phyloP scores from a whole-genome alignment of 2,113 vertebrate species.

The Hippocampus comes region DNA sequence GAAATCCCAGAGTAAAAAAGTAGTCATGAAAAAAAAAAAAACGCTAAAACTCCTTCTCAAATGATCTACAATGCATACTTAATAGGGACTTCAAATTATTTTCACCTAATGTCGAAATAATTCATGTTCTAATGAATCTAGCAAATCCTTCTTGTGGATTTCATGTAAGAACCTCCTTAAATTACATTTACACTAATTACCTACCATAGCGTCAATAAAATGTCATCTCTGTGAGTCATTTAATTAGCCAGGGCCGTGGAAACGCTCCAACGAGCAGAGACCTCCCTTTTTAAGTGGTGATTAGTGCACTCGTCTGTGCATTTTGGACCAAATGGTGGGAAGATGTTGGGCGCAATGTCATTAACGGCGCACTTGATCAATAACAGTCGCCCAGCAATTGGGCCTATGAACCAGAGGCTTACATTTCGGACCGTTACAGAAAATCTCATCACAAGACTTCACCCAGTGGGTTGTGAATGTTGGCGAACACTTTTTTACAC shows the following conservation, averaged over 20 bases:
- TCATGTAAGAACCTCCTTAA: constrained; percentile 6
- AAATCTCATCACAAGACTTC: constrained; percentile 4
- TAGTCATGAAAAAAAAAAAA: no score
- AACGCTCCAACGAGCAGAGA: constrained; percentile 1
- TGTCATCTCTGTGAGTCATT: constrained; percentile 24
- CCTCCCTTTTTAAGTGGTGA: background rate
- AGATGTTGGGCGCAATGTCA: constrained; percentile 7
- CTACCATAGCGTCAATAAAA: constrained; percentile 16
- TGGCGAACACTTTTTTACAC: background rate
- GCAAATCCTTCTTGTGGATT: constrained; percentile 10
- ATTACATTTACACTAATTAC: constrained; percentile 6
- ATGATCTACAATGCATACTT: no score
- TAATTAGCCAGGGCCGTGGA: constrained; percentile 20
- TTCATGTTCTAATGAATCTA: background rate
- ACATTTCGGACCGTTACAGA: constrained; percentile 14
- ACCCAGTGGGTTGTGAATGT: constrained; percentile 14
- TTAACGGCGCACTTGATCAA: constrained; percentile 37
- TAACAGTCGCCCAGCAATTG: constrained; percentile 15
- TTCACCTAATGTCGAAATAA: background rate
- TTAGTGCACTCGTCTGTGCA: constrained; percentile 21
- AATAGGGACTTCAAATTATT: background rate
- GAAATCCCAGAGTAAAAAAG: no score
- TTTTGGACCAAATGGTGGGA: constrained; percentile 17
- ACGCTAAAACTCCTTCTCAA: no score
- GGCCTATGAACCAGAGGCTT: constrained; percentile 1